phyloP scores from a whole-genome alignment of 2,113 vertebrate species.

The Leptobrachium leishanense region DNA sequence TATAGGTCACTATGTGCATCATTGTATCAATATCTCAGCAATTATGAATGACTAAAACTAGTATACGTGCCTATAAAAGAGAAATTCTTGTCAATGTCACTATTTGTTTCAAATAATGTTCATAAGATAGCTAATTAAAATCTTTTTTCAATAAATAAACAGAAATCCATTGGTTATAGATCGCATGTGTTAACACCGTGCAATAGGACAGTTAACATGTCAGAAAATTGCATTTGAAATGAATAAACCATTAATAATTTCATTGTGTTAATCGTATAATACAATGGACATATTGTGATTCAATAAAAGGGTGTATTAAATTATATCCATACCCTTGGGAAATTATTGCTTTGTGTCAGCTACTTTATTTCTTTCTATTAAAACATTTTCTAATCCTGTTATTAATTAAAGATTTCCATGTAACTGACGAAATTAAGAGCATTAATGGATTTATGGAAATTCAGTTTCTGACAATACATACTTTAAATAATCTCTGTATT shows the following conservation, averaged over 20 bases:
- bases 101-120: too few species aligned
- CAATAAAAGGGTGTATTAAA: not conserved
- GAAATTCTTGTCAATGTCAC: too few species aligned
- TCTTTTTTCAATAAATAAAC: too few species aligned
- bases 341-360: not conserved
- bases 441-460: slow-evolving; percentile 33
- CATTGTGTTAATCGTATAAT: slow-evolving; percentile 13
- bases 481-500: slow-evolving; percentile 19
- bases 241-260: slow-evolving; percentile 7
- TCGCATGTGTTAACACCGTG: too few species aligned
- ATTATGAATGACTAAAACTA: too few species aligned
- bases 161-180: too few species aligned
- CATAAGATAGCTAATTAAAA: too few species aligned
- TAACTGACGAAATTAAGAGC: slow-evolving; percentile 11
- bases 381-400: slow-evolving; percentile 18
- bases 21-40: too few species aligned
- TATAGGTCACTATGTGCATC: too few species aligned
- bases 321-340: not conserved
- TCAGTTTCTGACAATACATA: slow-evolving; percentile 5
- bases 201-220: too few species aligned
- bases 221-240: slow-evolving; percentile 10
- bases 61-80: too few species aligned
- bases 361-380: not conserved
- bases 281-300: slow-evolving; percentile 5
- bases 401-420: slow-evolving; percentile 20